Percentiles rank a stretch among this genome's conserved stretches.
These are phyloP conservation scores for Liasis olivaceus DNA, from an alignment of 2,797 vertebrate species.

Conservation along the genomic window DNA sequence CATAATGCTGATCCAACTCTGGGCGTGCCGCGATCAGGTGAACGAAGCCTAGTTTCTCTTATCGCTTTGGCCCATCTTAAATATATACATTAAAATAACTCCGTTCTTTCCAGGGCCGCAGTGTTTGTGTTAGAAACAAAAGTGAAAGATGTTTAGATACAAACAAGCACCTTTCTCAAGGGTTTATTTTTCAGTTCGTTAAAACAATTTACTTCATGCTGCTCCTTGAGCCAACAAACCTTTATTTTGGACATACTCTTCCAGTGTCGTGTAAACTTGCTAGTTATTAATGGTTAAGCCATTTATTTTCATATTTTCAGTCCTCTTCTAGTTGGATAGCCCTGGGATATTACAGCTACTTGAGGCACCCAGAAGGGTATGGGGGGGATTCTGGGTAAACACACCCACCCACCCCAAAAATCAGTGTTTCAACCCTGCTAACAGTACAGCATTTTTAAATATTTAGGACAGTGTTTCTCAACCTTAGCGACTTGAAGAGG, in stretches of 20 bases:
- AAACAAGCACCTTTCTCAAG: background rate
- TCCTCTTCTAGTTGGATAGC: background rate
- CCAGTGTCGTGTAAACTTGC: background rate
- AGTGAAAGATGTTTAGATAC: conserved; percentile 1
- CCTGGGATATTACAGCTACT: background rate
- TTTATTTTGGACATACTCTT: conserved; percentile 25
- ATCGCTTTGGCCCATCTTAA: background rate
- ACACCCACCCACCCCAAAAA: background rate
- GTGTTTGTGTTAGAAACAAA: conserved; percentile 27
- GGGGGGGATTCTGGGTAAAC: background rate
- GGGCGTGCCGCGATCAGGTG: background rate
- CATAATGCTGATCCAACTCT: background rate
- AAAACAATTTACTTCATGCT: background rate
- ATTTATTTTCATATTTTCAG: background rate
- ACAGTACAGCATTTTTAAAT: background rate
- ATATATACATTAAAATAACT: too few species aligned
- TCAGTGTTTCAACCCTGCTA: background rate
- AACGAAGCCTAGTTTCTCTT: background rate
- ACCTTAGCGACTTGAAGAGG: too few species aligned
- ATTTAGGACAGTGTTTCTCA: background rate
- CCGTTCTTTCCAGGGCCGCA: background rate
- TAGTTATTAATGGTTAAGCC: background rate
- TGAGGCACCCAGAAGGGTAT: background rate
- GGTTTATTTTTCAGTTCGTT: background rate
- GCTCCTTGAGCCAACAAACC: conserved; percentile 18